Base-by-base conservation (phyloP, 2,888 invertebrate species). In the Hirtodrosophila duncani region DNA sequence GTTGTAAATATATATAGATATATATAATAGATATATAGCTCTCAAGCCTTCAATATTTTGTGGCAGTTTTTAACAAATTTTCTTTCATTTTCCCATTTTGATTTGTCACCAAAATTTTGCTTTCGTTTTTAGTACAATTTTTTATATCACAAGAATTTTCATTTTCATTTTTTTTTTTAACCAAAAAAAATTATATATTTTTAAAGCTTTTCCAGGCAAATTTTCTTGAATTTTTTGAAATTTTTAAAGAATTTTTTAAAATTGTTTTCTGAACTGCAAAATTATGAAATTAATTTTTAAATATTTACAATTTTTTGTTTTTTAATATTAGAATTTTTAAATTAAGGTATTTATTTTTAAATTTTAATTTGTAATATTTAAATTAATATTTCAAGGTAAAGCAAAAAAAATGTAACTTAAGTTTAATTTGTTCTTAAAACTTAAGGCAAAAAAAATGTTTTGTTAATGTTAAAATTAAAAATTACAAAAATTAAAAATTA, bases 111-210 rank as follows among this genome's bases (percentile, higher is more conserved):
- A 38, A 62, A 79, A 56, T 60, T 64, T 79, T 61, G 39, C 43
- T 75, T 75, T n/a, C n/a, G n/a, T n/a, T 79, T 66, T 72, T 45
- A 21, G n/a, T n/a, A n/a, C n/a, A n/a, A n/a, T 64, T 71, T 64
- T 70, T 64, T 49, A 81, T 77, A 77, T 77, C 77, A 77, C 77
- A 77, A 81, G 80, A 81, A 80, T 81, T 81, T 81, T 80, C 77
- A 77, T 78, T 69, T 38, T 43, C 51, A 45, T 43, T 29, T 50
- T 50, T 57, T 24, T 44, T 66, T 53, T 69, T 26, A 72, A 68
- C 70, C 74, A 21, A 48, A 29, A 61, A 43, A 33, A 56, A 49
- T 48, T 49, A 67, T 11, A 33, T 75, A 79, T 79, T 61, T 66
- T n/a, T n/a, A n/a, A n/a, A n/a, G n/a, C n/a, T n/a, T n/a, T n/a